Evolutionary conservation across 2,888 invertebrate species (phyloP), one percentile per base, ranked within the genome.

Genomic region (Agrilus biguttatus): DNA sequence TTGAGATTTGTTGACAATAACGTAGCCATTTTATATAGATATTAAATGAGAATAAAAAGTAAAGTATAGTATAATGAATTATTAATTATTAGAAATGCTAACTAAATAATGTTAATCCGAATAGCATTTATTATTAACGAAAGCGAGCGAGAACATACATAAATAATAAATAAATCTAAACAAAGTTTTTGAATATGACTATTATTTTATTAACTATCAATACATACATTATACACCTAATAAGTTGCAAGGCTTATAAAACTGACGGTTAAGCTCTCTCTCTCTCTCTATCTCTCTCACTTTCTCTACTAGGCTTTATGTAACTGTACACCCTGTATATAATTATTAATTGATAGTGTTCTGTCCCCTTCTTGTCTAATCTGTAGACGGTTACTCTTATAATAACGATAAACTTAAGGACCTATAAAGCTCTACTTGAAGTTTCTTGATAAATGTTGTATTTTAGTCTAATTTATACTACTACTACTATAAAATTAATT

Each of bases 1-100:
- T 51, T 64, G 65, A 63, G 62, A 58, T 65, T 63, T 61, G 63
- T 66, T 64, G 66, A 66, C 66, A 66, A 66, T 66, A 66, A 65
- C 53, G 60, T 66, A 66, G 65, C 60, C 63, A 62, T 65, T 66
- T 66, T 63, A 66, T 66, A 66, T 64, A 61, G 61, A 37, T 47
- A 47, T 42, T 37, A 34, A 23, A 32, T 40, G 21, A 48, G 57
- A 51, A 48, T 56, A 51, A 45, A 42, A 28, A 45, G 19, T 32
- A 45, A 41, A 44, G 40, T 42, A 44, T 41, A 21, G 21, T 21
- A 21, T 21, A 21, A 21, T 5, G 21, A 21, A 21, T 21, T 21
- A 43, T 45, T 55, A 60, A 59, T 58, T 61, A 60, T 57, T 59
- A 62, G 58, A 59, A 60, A 36, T 36, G 44, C 41, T 44, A 41